These are phyloP conservation scores for rabbit (Oryctolagus cuniculus) DNA, from an alignment of 2,113 vertebrate species.

Conservation along the genomic window DNA sequence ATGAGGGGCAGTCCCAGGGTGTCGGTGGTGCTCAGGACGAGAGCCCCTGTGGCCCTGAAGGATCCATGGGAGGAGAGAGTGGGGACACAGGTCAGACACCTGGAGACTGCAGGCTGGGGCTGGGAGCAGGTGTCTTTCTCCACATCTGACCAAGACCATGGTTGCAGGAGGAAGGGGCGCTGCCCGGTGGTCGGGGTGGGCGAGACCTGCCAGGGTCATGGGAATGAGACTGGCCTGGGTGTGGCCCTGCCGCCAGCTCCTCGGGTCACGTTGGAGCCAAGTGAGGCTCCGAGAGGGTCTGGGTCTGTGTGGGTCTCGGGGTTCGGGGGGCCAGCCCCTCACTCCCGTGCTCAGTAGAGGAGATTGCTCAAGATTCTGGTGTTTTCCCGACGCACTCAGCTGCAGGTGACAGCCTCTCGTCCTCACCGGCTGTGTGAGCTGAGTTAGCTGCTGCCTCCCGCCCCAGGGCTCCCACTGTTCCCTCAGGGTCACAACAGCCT, in stretches of 20 bases:
- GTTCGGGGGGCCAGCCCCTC: neutral
- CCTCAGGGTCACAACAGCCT: neutral
- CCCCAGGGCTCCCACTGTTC: neutral
- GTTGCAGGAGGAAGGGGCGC: rapidly evolving
- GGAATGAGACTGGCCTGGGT: no score
- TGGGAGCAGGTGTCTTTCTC: neutral
- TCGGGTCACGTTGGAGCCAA: neutral
- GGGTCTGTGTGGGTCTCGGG: neutral
- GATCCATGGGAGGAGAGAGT: neutral
- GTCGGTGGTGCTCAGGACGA: neutral
- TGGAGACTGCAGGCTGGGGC: neutral
- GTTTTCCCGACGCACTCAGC: neutral
- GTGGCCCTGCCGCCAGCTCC: neutral
- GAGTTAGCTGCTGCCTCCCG: neutral
- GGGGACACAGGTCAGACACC: no score
- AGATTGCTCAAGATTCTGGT: neutral
- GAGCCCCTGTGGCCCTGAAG: neutral
- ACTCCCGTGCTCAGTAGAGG: no score
- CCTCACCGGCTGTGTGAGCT: neutral
- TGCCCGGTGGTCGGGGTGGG: neutral
- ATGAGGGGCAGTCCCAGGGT: no score
- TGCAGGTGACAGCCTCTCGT: no score
- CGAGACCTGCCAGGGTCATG: no score
- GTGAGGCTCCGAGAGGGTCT: neutral
- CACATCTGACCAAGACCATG: neutral